Evolutionary conservation across 2,113 vertebrate genomes (phyloP), one percentile per base, ranked within the genome.

Genomic region (Pseudorhombus dupliciocellatus): DNA sequence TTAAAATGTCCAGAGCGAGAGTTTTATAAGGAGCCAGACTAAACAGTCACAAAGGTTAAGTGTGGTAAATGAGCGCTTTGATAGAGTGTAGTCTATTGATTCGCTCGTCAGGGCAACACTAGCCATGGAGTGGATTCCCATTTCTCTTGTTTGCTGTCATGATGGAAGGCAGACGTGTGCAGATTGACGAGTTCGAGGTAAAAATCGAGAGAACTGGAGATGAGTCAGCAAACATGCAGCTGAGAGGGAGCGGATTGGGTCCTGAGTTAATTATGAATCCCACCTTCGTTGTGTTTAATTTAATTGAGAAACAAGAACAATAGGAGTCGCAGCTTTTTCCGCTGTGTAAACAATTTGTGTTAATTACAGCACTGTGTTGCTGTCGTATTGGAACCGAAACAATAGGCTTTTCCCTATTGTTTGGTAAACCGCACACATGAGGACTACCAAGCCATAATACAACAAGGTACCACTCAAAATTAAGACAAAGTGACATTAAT

Each of bases 31-130:
- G 71, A 65, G 62, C 48, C 30, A 57, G 74, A 75, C 63, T 65
- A 75, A 74, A 73, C 72, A 75, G 68, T 74, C 28, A 28, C 63
- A 77, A 84, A 87, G 86, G 81, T 89, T 80, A 89, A 86, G 68
- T 74, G 55, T 53, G 46, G 62, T 64, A 80, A 87, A 83, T 73
- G 79, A 86, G 70, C 46, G 56, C 75, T 90, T 83, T 86, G 81
- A 87, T 89, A 66, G 73, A 87, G 79, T 75, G 79, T 46, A 64
- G 63, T 79, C 77, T 85, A 90, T 90, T 80, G 79, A 89, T 85
- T 90, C 73, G 77, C 70, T 60, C 62, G 66, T 69, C 66, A 40
- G 34, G 12, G 34, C 44, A 72, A 55, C 11, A 11, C 66, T 48
- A 34, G 55, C 60, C 7, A 7, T 57, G 24, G 66, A 60, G 67